A percentile compares a stretch with the other conserved stretches of the same genome.
phyloP scores from a whole-genome alignment of 2,113 vertebrate genomes.

The Oophaga pumilio region DNA sequence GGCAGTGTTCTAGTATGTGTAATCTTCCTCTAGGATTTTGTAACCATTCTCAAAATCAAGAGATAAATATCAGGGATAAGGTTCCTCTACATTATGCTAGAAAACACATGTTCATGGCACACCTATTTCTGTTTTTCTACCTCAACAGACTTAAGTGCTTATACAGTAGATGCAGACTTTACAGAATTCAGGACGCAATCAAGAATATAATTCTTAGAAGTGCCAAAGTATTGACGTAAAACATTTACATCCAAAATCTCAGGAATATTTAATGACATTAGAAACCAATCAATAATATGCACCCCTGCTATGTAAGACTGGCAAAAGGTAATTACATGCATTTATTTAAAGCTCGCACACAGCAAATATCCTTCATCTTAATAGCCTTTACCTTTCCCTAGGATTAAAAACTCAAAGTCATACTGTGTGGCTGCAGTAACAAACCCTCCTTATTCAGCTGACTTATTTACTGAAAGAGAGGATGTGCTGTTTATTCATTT shows the following conservation, averaged over 20 bases:
- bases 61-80: no score
- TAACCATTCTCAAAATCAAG: no score
- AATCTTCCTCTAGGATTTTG: no score
- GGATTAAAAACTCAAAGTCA: neutral
- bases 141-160: neutral
- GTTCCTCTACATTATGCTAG: no score
- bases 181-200: neutral
- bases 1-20: neutral
- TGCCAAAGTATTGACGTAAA: neutral
- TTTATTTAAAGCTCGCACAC: neutral
- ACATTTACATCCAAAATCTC: neutral
- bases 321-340: neutral
- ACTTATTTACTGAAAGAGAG: neutral
- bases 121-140: neutral
- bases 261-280: neutral
- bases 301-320: neutral
- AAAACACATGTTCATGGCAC: no score
- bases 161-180: neutral
- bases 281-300: neutral
- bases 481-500: neutral
- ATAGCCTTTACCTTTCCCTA: neutral
- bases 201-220: neutral
- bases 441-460: neutral
- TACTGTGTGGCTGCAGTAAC: neutral
- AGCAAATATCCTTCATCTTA: constrained; percentile 6